These are phyloP conservation scores for Orchestes rusci DNA, from an alignment of 2,888 invertebrate species.

Conservation along the genomic window DNA sequence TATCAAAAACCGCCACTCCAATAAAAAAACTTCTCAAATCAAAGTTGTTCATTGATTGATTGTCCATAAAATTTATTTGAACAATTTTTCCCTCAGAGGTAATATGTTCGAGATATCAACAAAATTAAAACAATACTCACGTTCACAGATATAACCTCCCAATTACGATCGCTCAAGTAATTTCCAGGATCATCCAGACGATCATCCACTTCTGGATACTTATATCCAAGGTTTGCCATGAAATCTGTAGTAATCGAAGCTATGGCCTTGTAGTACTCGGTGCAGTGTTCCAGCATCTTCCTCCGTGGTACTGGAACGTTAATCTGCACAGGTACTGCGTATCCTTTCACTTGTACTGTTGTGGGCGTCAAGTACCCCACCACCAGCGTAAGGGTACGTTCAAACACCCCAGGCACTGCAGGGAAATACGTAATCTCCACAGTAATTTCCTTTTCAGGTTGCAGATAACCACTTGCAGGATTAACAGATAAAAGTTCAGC, in stretches of 20 bases:
- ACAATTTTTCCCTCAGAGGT: too few species aligned
- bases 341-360: conserved; percentile 49
- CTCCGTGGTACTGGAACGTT: conserved; percentile 48
- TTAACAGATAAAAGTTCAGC: conserved; percentile 45
- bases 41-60: too few species aligned
- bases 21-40: too few species aligned
- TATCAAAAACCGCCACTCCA: too few species aligned
- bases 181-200: conserved; percentile 14
- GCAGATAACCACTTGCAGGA: conserved; percentile 44
- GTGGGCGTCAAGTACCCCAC: conserved; percentile 50
- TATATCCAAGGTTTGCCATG: conserved; percentile 9
- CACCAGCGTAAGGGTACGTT: conserved; percentile 40
- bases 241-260: conserved; percentile 25
- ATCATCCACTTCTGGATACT: conserved; percentile 8
- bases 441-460: conserved; percentile 42
- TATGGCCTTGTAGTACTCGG: conserved; percentile 26
- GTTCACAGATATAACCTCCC: conserved; percentile 27
- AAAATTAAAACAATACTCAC: not conserved
- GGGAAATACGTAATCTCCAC: conserved; percentile 49
- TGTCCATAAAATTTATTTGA: too few species aligned
- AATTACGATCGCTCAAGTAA: conserved; percentile 23
- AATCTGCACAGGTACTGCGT: conserved; percentile 54
- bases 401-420: conserved; percentile 50
- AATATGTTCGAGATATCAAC: not conserved
- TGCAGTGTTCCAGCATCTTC: conserved; percentile 35